Evolutionary conservation across 2,797 vertebrate species (phyloP), one percentile per base, ranked within the genome.

Genomic region (Merluccius polli): DNA sequence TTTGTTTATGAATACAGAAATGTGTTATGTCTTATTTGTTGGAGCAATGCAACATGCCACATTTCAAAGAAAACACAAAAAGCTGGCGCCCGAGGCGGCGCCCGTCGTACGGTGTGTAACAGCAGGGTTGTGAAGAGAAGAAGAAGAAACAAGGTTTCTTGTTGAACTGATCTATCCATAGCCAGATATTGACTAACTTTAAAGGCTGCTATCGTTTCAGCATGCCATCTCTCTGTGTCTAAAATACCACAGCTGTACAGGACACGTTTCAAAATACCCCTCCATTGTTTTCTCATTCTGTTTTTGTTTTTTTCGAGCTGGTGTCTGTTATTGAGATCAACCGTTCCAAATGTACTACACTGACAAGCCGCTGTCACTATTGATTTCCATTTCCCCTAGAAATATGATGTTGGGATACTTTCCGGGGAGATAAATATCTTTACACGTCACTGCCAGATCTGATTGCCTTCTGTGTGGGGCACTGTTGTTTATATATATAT

Each of bases 361-460:
- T 93, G 92, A 93, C 93, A 93, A 89, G 90, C 89, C 81, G 90
- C 92, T 94, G 92, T 94, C 93, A 93, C 84, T 89, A 88, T 85
- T 90, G 89, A 93, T 94, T 93, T 92, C 90, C 90, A 91, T 92
- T 93, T 90, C 89, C 90, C 85, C 76, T 79, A 88, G 91, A 94
- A 94, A 94, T 93, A 93, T 90, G 90, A 89, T 91, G 91, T 90
- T 93, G 89, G 94, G 92, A 91, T 93, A 90, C 90, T 94, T 92
- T 92, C 91, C 88, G 90, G 92, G 93, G 90, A 93, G 90, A 93
- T 93, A 92, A 93, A 92, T 92, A 93, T 93, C 93, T 94, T 94
- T 93, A 92, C 93, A 94, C 92, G 91, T 93, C 92, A 93, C 90
- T 93, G 90, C 91, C 92, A 92, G 90, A 93, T 94, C 93, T 94